phyloP scores from a whole-genome alignment of 2,797 vertebrate genomes.

The Octomys mimax region DNA sequence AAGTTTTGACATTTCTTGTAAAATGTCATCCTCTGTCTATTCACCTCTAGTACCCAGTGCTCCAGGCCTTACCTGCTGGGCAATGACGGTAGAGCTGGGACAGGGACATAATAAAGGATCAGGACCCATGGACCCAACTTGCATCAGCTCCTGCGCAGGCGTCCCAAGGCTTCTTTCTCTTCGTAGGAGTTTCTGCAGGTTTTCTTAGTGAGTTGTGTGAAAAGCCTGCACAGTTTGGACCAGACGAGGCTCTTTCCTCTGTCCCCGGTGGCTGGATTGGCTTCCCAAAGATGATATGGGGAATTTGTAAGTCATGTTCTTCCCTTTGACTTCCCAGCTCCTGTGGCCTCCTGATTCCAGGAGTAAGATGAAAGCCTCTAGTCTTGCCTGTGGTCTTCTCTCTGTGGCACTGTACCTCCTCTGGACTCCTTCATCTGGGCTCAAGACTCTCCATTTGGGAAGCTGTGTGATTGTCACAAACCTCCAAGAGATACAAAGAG shows the following conservation, averaged over 20 bases:
- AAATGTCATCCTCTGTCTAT: slow-evolving; percentile 47
- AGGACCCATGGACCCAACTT: background rate
- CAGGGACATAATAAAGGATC: slow-evolving; percentile 64
- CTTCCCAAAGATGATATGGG: background rate
- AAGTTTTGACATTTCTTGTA: slow-evolving; percentile 75
- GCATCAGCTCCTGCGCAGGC: background rate
- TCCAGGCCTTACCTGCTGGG: slow-evolving; percentile 39
- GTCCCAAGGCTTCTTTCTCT: background rate
- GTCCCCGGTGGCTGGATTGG: background rate
- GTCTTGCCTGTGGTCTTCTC: slow-evolving; percentile 57
- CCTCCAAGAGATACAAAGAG: slow-evolving; percentile 73
- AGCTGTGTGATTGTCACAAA: slow-evolving; percentile 72
- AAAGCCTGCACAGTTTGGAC: background rate
- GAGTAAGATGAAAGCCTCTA: slow-evolving; percentile 65
- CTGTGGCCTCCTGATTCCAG: slow-evolving; percentile 38
- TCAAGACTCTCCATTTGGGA: slow-evolving; percentile 74
- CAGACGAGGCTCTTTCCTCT: background rate
- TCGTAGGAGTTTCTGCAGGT: background rate
- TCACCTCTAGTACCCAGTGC: slow-evolving; percentile 1
- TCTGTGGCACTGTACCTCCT: slow-evolving; percentile 2
- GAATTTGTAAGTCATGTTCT: background rate
- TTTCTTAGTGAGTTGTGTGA: slow-evolving; percentile 48
- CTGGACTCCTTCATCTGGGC: slow-evolving; percentile 42
- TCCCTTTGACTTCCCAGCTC: slow-evolving; percentile 61
- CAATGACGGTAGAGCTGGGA: background rate